These are phyloP conservation scores for Trypoxylon attenuatum DNA, from an alignment of 2,888 invertebrate genomes.

Conservation along the genomic window DNA sequence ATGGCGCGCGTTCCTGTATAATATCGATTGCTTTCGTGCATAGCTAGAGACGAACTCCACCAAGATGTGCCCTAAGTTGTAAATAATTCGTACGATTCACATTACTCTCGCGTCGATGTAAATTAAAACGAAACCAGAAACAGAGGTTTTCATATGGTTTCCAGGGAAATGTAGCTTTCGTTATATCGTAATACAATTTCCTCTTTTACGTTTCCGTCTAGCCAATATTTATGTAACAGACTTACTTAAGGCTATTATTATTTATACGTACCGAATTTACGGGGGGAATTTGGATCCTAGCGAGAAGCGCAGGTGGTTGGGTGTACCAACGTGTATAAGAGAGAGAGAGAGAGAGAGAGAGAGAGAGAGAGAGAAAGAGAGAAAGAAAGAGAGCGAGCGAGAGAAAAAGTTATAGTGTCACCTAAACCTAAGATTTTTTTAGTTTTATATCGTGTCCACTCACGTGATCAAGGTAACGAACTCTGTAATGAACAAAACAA, in stretches of 20 bases:
- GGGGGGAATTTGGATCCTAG: not conserved
- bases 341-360: too few species aligned
- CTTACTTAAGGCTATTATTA: constrained; percentile 40
- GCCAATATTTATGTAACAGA: constrained; percentile 34
- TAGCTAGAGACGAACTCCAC: constrained; percentile 35
- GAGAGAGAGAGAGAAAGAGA: too few species aligned
- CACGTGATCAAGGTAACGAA: constrained; percentile 3
- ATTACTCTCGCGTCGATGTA: constrained; percentile 33
- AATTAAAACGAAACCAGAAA: too few species aligned
- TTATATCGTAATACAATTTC: constrained; percentile 25
- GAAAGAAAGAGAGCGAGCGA: too few species aligned
- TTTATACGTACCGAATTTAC: constrained; percentile 36
- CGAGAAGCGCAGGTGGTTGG: too few species aligned
- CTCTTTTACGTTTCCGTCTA: constrained; percentile 30
- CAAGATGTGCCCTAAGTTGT: constrained; percentile 43
- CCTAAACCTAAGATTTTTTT: constrained; percentile 15
- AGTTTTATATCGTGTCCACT: constrained; percentile 17
- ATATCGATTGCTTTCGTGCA: constrained; percentile 51
- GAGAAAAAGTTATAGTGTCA: constrained; percentile 14
- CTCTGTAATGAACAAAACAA: constrained; percentile 26
- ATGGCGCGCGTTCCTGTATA: constrained; percentile 55
- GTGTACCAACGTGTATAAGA: too few species aligned
- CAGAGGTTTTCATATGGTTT: too few species aligned
- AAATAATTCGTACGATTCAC: constrained; percentile 40
- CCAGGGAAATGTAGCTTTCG: constrained; percentile 19